Evolutionary conservation across 2,113 vertebrate species (phyloP), one percentile per base, ranked within the genome.

Genomic region (Origma solitaria): DNA sequence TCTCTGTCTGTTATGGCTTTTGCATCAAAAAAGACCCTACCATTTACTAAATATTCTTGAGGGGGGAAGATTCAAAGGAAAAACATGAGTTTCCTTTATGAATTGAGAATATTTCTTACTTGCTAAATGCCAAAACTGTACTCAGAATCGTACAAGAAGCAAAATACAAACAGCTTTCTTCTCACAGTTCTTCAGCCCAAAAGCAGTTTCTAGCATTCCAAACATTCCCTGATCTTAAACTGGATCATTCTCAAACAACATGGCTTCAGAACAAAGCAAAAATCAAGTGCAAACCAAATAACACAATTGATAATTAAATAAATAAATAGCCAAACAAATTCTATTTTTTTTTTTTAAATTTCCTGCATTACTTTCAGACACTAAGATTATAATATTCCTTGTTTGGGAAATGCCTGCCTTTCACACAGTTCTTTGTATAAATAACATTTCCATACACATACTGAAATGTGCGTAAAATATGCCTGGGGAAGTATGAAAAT

Each of bases 261-360:
- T 35, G 33, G 60, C 80, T 92, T 83, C 51, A 81, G 92, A 96
- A 88, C 88, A 96, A 96, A 96, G 88, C 75, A 92, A 93, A 94
- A 91, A 93, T 76, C 58, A 79, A 93, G 31, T 33, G 28, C 72
- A 82, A 93, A 88, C 15, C 61, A 92, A 95, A 60, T 49, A 81
- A 40, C 23, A 70, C 9, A 4, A 19, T 20, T 64, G 30, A 86
- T 42, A 90, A 77, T 49, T 75, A 49, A 69, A 40, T 30, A 85
- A 82, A 49, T 44, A 81, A 40, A 44, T 25, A 80, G n/a, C 13
- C 49, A 78, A 60, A 30, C 4, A 91, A 78, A 71, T 69, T 4
- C 17, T 15, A 65, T 35, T 11, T 23, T 47, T 64, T 44, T 45
- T 30, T 77, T 65, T 49, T n/a, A n/a, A n/a, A 21, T 84, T 61